Evolutionary conservation across 1,140 invertebrate species (phyloP).

Genomic region (Drosophila arizonae): DNA sequence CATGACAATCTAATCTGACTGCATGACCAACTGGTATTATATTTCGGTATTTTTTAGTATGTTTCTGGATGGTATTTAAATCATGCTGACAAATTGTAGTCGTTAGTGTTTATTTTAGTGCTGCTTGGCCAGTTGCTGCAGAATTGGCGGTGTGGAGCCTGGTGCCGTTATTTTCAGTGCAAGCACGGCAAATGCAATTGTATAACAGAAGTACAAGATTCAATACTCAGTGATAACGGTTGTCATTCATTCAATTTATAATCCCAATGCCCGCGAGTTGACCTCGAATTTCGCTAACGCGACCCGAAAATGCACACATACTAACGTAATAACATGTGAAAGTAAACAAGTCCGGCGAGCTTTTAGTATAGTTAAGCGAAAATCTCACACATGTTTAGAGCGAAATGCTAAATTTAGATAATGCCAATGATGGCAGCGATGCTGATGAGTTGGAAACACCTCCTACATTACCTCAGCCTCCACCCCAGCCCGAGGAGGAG

Average conservation of each 20-base stretch:
- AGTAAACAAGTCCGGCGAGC: constrained; percentile 37
- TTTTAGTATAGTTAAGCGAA: constrained; percentile 33
- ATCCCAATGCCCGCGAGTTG: not conserved
- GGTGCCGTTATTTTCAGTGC: constrained; percentile 25
- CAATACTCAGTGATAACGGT: constrained; percentile 22
- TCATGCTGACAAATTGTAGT: not conserved
- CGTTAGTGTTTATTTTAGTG: constrained; percentile 30
- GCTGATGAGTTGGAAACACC: constrained; percentile 36
- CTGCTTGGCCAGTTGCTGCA: not conserved
- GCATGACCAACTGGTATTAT: not conserved
- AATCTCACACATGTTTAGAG: constrained; percentile 27
- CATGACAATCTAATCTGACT: not conserved
- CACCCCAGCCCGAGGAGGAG: constrained; percentile 24
- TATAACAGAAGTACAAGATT: constrained; percentile 37
- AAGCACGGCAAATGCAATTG: constrained; percentile 26
- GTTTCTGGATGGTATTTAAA: not conserved
- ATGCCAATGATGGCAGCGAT: constrained; percentile 17
- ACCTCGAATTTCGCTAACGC: constrained; percentile 36
- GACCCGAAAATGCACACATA: constrained; percentile 17
- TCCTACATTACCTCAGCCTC: not conserved
- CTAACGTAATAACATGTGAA: constrained; percentile 40
- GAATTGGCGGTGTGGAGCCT: not conserved
- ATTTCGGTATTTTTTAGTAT: constrained; percentile 9
- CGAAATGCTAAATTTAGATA: constrained; percentile 75
- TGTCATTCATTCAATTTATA: not conserved